Percentiles rank a stretch among this genome's conserved stretches.
Conservation (phyloP, 2,797 vertebrate species). For the Paguma larvata region DNA sequence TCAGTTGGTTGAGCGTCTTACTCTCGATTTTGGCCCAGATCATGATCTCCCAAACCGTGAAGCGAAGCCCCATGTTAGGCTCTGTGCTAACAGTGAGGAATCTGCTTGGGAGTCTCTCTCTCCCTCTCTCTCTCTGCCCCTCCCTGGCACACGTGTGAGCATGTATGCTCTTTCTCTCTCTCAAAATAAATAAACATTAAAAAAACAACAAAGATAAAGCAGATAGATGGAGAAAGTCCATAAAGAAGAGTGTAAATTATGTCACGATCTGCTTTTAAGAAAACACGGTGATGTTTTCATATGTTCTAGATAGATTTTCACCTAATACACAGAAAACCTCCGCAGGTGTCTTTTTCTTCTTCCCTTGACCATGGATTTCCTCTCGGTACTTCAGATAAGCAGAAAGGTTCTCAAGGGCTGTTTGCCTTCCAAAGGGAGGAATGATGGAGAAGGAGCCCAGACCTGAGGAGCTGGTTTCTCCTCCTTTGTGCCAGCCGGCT, state of each 20-base stretch:
- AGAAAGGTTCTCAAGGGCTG: neutral
- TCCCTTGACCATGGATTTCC: neutral
- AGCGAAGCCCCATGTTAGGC: too few species aligned
- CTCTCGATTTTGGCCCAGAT: too few species aligned
- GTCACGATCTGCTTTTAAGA: conserved; percentile 29
- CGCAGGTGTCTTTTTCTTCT: neutral
- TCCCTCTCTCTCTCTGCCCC: too few species aligned
- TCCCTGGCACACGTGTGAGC: too few species aligned
- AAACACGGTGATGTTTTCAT: neutral
- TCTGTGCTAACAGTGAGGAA: too few species aligned
- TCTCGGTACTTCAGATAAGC: neutral
- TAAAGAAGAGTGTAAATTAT: neutral
- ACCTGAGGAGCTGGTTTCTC: neutral
- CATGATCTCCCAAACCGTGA: too few species aligned
- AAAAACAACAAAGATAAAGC: neutral
- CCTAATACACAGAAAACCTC: neutral
- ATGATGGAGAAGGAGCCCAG: neutral
- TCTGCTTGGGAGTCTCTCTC: too few species aligned
- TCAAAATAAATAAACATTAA: too few species aligned
- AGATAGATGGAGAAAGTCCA: neutral
- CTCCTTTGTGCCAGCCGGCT: neutral
- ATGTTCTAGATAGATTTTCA: conserved; percentile 35
- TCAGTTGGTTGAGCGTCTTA: too few species aligned
- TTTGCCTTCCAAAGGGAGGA: neutral
- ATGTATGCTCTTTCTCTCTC: too few species aligned